Evolutionary conservation across 2,888 invertebrate genomes (phyloP), one percentile per base, ranked within the genome.

Genomic region (Schrankia costaestrigalis): DNA sequence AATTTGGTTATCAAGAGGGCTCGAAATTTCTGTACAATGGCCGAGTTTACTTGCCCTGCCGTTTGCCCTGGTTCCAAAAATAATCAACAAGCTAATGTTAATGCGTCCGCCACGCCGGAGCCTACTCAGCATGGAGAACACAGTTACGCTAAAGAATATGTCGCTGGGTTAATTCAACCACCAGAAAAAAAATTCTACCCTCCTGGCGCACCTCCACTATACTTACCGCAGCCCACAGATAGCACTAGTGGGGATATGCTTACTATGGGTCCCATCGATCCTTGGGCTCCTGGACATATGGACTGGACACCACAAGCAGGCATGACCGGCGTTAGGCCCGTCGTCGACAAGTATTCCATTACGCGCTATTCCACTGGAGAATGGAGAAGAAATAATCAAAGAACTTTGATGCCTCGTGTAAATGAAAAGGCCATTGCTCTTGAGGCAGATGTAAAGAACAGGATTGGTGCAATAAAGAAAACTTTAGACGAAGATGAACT

Each of bases 261-360:
- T 3, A 60, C 63, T 1, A 89, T 89, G 88, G 73, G 74, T 0
- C 74, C 85, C 0, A 72, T 84, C 28, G 92, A 91, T 0, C 93
- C 93, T 0, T 94, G 94, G 94, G 94, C 94, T 0, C 89, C 93
- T 0, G 94, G 94, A 0, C 91, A 92, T 47, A 82, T 93, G 1
- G 92, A 93, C 71, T 94, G 93, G 92, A 91, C 92, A 9, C 93
- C 94, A 0, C 81, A 91, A 58, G 91, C 91, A 0, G 94, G 93
- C 0, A 84, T 91, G 18, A 94, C 94, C 0, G 94, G 94, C 3
- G 91, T 93, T 0, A 80, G 94, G 38, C 94, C 94, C 0, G 92
- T 94, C 0, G 93, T 93, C 1, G 94, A 94, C 74, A 93, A 92
- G 54, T 94, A 94, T 66, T 93, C 94, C 0, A 91, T 94, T 26